Conservation (phyloP, 2,888 invertebrate species). For the Microctonus aethiopoides region DNA sequence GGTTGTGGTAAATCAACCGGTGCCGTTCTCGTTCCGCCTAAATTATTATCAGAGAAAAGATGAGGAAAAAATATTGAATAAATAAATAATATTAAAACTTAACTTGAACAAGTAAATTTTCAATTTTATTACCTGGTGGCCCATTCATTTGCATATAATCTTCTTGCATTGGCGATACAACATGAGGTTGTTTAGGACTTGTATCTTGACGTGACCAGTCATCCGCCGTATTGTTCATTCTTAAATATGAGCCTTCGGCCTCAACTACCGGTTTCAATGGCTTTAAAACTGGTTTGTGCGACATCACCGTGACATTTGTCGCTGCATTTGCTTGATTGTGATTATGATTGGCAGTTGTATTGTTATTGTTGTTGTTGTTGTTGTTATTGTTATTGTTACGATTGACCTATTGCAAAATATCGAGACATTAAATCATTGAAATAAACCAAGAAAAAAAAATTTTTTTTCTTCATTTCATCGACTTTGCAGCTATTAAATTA, state of each 20-base stretch:
- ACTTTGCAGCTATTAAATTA: not conserved
- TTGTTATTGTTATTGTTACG: slow-evolving; percentile 58
- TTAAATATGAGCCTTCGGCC: slow-evolving; percentile 63
- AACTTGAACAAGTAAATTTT: too few species aligned
- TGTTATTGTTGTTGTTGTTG: slow-evolving; percentile 54
- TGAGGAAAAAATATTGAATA: not conserved
- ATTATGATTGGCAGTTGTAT: slow-evolving; percentile 65
- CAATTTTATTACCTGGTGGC: slow-evolving; percentile 56
- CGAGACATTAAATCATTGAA: slow-evolving; percentile 14
- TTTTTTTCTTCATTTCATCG: not conserved
- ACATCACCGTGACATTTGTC: slow-evolving; percentile 42
- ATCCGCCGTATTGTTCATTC: slow-evolving; percentile 61
- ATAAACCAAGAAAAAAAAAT: slow-evolving; percentile 5
- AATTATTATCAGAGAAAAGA: not conserved
- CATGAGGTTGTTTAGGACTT: slow-evolving; percentile 66
- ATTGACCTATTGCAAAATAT: slow-evolving; percentile 53
- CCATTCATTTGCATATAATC: slow-evolving; percentile 67
- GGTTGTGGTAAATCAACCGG: slow-evolving; percentile 65
- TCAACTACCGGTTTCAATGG: slow-evolving; percentile 65
- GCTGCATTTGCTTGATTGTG: slow-evolving; percentile 57
- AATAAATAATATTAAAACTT: not conserved
- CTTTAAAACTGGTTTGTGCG: slow-evolving; percentile 60
- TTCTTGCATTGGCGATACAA: slow-evolving; percentile 60
- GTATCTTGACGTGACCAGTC: slow-evolving; percentile 57
- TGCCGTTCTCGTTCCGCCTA: slow-evolving; percentile 62